Percentiles rank a stretch among this genome's conserved stretches.
Conservation (phyloP, 2,888 invertebrate genomes). For the Tribolium freemani region DNA sequence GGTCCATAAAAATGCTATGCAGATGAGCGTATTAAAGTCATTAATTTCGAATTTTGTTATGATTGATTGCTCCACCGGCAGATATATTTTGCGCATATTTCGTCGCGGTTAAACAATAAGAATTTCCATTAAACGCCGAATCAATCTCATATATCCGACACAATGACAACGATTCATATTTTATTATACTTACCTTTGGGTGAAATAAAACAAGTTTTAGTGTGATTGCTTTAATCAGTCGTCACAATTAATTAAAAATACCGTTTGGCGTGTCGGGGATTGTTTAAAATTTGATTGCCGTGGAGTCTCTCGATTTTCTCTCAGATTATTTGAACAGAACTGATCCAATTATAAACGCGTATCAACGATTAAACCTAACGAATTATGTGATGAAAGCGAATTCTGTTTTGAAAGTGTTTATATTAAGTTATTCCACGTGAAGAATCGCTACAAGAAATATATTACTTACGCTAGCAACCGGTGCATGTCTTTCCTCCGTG, state of each 20-base stretch:
- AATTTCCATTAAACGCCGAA: slow-evolving; percentile 11
- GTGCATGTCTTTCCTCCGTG: slow-evolving; percentile 56
- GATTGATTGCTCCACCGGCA: slow-evolving; percentile 17
- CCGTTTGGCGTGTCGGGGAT: not conserved
- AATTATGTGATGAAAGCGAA: not conserved
- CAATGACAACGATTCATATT: not conserved
- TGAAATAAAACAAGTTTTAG: not conserved
- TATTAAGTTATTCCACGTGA: not conserved
- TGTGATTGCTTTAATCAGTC: slow-evolving; percentile 2
- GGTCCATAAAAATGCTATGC: slow-evolving; percentile 17
- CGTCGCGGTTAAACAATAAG: slow-evolving; percentile 6
- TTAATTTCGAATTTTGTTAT: slow-evolving; percentile 30
- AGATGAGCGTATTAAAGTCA: slow-evolving; percentile 30
- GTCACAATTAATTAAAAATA: slow-evolving; percentile 28
- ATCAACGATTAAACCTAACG: slow-evolving; percentile 4
- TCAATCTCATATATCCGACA: slow-evolving; percentile 5
- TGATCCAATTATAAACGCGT: slow-evolving; percentile 18
- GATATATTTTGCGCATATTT: slow-evolving; percentile 18
- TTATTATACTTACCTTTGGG: slow-evolving; percentile 24
- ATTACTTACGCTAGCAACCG: slow-evolving; percentile 33
- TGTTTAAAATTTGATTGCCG: slow-evolving; percentile 1
- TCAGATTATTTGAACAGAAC: slow-evolving; percentile 7
- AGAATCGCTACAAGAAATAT: not conserved
- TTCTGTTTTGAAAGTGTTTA: slow-evolving; percentile 8
- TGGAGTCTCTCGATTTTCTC: slow-evolving; percentile 8